phyloP scores from a whole-genome alignment of 1,140 invertebrate species.

The Hyphantria cunea region DNA sequence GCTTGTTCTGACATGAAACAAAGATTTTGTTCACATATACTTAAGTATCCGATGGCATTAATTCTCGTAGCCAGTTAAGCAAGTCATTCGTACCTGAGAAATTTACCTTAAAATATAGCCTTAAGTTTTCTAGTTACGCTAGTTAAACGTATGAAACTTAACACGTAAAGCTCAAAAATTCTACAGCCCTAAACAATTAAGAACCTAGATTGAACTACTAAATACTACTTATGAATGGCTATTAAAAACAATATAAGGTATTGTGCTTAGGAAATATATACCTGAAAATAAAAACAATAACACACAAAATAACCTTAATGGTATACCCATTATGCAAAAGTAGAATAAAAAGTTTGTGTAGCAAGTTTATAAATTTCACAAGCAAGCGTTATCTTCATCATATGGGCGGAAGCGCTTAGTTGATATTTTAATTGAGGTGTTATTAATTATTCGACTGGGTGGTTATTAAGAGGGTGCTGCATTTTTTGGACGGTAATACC shows the following conservation, averaged over 20 bases:
- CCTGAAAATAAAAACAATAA: slow-evolving; percentile 9
- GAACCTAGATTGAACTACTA: slow-evolving; percentile 11
- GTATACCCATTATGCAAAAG: slow-evolving; percentile 16
- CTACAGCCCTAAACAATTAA: slow-evolving; percentile 4
- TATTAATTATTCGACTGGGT: slow-evolving; percentile 68
- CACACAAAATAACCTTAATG: slow-evolving; percentile 2
- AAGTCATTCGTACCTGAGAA: too few relatives aligned
- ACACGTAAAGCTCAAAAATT: too few relatives aligned
- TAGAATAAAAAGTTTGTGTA: not conserved
- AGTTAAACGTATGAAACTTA: too few relatives aligned
- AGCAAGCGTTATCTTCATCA: slow-evolving; percentile 35
- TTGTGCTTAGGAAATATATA: too few relatives aligned
- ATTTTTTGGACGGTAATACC: slow-evolving; percentile 58
- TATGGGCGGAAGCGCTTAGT: slow-evolving; percentile 54
- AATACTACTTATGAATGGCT: slow-evolving; percentile 8
- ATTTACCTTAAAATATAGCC: too few relatives aligned
- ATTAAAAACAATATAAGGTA: slow-evolving; percentile 18
- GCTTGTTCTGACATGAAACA: slow-evolving; percentile 59
- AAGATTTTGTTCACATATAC: slow-evolving; percentile 45
- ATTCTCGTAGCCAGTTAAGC: not conserved
- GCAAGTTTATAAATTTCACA: slow-evolving; percentile 19
- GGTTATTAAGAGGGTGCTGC: slow-evolving; percentile 70
- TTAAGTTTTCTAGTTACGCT: too few relatives aligned
- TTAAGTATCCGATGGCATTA: slow-evolving; percentile 24
- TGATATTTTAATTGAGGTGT: slow-evolving; percentile 72